A percentile compares a stretch with the other conserved stretches of the same genome.
Conservation (phyloP, 1,140 invertebrate genomes). For the Helicoverpa armigera region DNA sequence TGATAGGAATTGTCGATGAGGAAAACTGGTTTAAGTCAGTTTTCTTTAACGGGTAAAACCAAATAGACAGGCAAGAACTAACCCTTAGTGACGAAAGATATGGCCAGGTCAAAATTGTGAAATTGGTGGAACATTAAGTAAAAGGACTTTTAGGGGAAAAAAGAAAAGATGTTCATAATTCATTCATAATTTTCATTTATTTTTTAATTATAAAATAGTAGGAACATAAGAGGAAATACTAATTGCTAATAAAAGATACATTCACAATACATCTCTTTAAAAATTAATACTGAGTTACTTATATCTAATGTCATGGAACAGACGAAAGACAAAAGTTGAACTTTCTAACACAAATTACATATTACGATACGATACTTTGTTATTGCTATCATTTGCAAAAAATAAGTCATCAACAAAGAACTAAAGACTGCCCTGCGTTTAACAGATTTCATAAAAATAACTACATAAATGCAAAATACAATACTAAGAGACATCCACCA, state of each 20-base stretch:
- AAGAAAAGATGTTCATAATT: background rate
- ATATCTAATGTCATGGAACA: constrained; percentile 29
- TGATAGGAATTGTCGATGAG: no score
- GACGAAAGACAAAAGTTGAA: constrained; percentile 1
- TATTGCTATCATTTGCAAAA: constrained; percentile 3
- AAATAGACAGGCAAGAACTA: no score
- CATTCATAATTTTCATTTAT: constrained; percentile 30
- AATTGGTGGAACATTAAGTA: no score
- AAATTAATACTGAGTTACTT: constrained; percentile 42
- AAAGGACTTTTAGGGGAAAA: no score
- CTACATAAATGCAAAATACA: constrained; percentile 35
- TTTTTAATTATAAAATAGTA: constrained; percentile 52
- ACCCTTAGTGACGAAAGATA: no score
- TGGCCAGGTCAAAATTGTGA: background rate
- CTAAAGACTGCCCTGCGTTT: background rate
- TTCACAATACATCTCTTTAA: constrained; percentile 26
- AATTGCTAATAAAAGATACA: background rate
- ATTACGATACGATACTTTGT: background rate
- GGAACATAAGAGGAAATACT: constrained; percentile 54
- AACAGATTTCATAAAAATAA: background rate
- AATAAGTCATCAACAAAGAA: constrained; percentile 1
- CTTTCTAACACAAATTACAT: background rate
- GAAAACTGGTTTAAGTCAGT: no score
- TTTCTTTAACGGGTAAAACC: no score
- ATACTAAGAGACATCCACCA: constrained; percentile 30